These are phyloP conservation scores for Microctenopoma stevenorrisi DNA, from an alignment of 2,797 vertebrate species.

Conservation along the genomic window DNA sequence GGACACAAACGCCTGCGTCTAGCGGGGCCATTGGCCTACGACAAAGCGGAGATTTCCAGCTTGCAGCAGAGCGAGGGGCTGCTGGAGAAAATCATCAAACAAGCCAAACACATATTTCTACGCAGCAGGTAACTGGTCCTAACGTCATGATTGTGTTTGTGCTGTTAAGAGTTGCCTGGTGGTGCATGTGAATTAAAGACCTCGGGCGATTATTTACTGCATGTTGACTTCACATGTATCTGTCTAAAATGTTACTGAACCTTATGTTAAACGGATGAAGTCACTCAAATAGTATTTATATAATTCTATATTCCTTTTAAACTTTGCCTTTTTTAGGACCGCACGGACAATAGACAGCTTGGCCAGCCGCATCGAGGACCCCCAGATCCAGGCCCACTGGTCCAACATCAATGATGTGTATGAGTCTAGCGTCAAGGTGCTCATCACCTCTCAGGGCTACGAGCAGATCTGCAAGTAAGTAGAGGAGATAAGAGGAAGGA, in stretches of 20 bases:
- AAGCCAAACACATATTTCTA: constrained; percentile 98
- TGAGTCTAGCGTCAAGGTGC: constrained; percentile 97
- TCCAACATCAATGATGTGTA: constrained; percentile 98
- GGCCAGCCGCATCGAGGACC: constrained; percentile 96
- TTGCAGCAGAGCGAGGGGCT: constrained; percentile 93
- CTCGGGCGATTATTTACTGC: no score
- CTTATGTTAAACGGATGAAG: no score
- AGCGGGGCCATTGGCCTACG: constrained; percentile 93
- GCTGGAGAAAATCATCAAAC: constrained; percentile 98
- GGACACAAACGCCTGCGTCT: constrained; percentile 94
- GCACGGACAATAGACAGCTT: constrained; percentile 92
- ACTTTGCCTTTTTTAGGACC: constrained; percentile 66
- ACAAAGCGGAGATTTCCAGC: constrained; percentile 91
- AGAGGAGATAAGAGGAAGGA: background rate
- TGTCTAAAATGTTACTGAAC: no score
- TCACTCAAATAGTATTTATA: no score
- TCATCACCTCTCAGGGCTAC: constrained; percentile 98
- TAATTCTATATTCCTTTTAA: no score
- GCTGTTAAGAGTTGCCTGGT: no score
- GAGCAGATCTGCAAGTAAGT: constrained; percentile 99
- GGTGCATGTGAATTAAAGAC: no score
- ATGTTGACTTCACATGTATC: no score
- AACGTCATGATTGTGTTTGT: no score
- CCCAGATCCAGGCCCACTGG: constrained; percentile 99
- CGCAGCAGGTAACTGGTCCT: constrained; percentile 87